Conservation (phyloP, 2,888 invertebrate genomes). For the Himalopsyche japonica region DNA sequence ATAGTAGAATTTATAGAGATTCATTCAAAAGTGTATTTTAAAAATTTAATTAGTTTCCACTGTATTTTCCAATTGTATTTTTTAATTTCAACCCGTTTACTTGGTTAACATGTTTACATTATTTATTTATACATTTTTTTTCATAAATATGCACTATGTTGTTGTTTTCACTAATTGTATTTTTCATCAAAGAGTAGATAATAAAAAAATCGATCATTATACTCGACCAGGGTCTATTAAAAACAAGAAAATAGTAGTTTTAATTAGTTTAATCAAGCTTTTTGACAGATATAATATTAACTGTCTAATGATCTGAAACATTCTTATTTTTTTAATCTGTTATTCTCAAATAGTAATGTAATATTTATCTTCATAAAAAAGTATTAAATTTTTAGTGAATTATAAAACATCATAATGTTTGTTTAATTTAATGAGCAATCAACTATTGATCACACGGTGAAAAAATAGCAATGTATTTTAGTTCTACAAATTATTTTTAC, state of each 20-base stretch:
- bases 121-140: neutral
- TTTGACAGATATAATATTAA: neutral
- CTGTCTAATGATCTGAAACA: neutral
- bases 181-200: neutral
- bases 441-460: no score
- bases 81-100: neutral
- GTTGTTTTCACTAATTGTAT: neutral
- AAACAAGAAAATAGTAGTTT: neutral
- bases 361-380: no score
- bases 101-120: neutral
- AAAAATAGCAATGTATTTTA: no score
- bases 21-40: no score
- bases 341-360: neutral
- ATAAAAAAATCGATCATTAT: neutral
- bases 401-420: no score
- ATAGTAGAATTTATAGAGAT: no score
- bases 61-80: no score
- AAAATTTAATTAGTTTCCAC: no score
- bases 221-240: neutral
- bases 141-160: neutral
- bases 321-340: neutral
- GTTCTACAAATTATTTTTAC: no score
- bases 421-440: no score
- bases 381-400: no score
- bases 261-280: neutral